A percentile compares a stretch with the other conserved stretches of the same genome.
Evolutionary conservation across 2,797 vertebrate species (phyloP).

Genomic region (Fundulus diaphanus): DNA sequence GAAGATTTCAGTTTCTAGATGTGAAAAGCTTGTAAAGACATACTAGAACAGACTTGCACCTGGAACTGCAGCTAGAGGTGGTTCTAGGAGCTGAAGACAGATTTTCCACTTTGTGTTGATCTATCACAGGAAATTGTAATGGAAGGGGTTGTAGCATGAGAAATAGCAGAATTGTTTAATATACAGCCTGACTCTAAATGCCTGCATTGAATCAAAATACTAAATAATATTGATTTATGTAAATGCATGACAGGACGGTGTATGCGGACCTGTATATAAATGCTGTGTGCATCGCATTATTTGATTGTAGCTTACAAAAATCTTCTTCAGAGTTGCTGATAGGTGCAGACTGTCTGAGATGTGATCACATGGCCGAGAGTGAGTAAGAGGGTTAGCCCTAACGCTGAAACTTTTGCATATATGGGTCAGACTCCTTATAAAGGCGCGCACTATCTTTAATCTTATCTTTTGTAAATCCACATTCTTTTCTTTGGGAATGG

Average conservation of each 20-base stretch:
- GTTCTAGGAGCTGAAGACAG: background rate
- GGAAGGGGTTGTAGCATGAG: background rate
- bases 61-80: background rate
- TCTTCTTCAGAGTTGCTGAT: constrained; percentile 2
- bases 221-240: background rate
- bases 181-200: background rate
- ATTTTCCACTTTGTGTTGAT: background rate
- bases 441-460: constrained; percentile 5
- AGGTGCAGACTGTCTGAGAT: background rate
- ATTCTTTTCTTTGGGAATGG: background rate
- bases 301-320: background rate
- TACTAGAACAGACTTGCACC: background rate
- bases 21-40: background rate
- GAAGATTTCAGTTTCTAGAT: background rate
- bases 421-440: background rate
- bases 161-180: background rate
- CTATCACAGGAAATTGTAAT: background rate
- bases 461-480: constrained; percentile 12
- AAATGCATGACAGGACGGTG: background rate
- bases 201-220: background rate
- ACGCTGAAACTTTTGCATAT: background rate
- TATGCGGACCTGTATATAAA: background rate
- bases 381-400: background rate
- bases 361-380: background rate
- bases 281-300: background rate